Conservation (phyloP, 2,113 vertebrate species). For the Sinocyclocheilus anophthalmus region DNA sequence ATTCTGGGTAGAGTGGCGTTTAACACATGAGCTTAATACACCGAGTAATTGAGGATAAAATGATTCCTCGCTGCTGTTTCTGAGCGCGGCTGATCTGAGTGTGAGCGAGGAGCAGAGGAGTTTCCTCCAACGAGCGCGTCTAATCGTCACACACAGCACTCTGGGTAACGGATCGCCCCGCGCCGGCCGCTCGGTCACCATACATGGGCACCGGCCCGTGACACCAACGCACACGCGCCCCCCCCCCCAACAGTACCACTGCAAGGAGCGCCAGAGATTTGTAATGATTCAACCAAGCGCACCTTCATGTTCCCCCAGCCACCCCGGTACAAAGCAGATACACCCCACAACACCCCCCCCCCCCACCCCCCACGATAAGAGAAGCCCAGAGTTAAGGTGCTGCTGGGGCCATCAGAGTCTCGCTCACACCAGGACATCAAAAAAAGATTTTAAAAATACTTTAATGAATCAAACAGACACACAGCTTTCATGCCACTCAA, state of each 20-base stretch:
- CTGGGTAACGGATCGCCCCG: not conserved
- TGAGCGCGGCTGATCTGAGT: not conserved
- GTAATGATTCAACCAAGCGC: too few relatives aligned
- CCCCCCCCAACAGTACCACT: too few relatives aligned
- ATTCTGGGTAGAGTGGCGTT: not conserved
- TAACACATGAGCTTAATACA: not conserved
- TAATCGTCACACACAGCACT: not conserved
- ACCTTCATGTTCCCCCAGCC: too few relatives aligned
- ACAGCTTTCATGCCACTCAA: not conserved
- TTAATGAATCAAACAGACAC: too few relatives aligned
- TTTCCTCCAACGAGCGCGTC: constrained; percentile 2
- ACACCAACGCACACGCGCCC: too few relatives aligned
- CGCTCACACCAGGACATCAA: not conserved
- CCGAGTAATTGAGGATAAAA: not conserved
- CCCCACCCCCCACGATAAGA: not conserved
- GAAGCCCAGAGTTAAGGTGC: not conserved
- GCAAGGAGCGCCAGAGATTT: not conserved
- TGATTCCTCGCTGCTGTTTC: not conserved
- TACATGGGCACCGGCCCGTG: constrained; percentile 44
- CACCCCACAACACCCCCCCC: too few relatives aligned
- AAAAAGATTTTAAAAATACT: too few relatives aligned
- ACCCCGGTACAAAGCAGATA: too few relatives aligned
- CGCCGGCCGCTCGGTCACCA: constrained; percentile 12
- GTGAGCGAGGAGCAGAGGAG: too few relatives aligned
- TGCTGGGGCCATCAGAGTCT: not conserved